A percentile compares a stretch with the other conserved stretches of the same genome.
phyloP scores from a whole-genome alignment of 2,797 vertebrate genomes.

The Momotus momota region DNA sequence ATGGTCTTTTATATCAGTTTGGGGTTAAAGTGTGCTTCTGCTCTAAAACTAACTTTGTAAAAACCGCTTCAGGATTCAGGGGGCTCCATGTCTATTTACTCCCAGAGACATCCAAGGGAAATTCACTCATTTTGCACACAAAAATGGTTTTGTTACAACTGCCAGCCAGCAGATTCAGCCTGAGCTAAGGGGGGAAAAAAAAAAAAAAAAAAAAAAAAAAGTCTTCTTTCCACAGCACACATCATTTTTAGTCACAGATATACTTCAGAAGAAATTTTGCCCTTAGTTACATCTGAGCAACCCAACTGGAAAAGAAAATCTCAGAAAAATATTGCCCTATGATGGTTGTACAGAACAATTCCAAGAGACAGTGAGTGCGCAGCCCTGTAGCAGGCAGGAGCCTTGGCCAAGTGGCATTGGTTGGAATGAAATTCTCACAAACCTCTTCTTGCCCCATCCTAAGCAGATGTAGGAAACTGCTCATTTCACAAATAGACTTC shows the following conservation, averaged over 20 bases:
- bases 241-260: not conserved
- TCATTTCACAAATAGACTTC: not conserved
- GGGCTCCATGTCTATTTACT: not conserved
- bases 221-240: not conserved
- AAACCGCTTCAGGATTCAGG: not conserved
- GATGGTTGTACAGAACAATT: not conserved
- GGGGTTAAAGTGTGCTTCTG: constrained; percentile 17
- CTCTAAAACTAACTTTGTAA: not conserved
- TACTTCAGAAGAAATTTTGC: not conserved
- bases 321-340: not conserved
- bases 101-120: not conserved
- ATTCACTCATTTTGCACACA: not conserved
- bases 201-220: not conserved
- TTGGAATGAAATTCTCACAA: not conserved
- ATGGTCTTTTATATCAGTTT: constrained; percentile 1
- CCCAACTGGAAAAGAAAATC: not conserved
- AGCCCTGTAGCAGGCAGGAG: not conserved
- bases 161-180: not conserved
- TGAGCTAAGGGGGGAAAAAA: not conserved
- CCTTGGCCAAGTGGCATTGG: not conserved
- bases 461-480: not conserved
- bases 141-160: not conserved
- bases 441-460: not conserved
- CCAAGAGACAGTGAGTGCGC: not conserved
- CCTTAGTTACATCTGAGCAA: not conserved